A percentile compares a stretch with the other conserved stretches of the same genome.
These are phyloP conservation scores for Macrophya annulata DNA, from an alignment of 2,888 invertebrate genomes.

Conservation along the genomic window DNA sequence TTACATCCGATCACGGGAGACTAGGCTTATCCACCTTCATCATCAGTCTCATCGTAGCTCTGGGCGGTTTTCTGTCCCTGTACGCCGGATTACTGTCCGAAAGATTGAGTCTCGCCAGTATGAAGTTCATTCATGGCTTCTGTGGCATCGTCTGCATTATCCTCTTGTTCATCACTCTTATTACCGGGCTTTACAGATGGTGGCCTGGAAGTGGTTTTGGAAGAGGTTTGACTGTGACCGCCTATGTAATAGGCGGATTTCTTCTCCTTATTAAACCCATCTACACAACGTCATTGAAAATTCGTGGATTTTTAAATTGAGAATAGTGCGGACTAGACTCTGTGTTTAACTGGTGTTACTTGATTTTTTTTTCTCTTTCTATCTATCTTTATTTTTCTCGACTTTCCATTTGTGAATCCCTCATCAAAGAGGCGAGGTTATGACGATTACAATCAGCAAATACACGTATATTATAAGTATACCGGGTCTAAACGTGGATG, in stretches of 20 bases:
- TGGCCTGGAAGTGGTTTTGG: conserved; percentile 68
- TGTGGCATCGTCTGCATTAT: conserved; percentile 71
- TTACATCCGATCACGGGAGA: conserved; percentile 70
- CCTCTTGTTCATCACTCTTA: conserved; percentile 71
- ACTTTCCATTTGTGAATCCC: not conserved
- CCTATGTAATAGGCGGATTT: conserved; percentile 71
- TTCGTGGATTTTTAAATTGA: conserved; percentile 26
- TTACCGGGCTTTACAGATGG: conserved; percentile 73
- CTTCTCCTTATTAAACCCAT: conserved; percentile 73
- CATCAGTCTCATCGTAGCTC: conserved; percentile 64
- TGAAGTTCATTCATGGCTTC: conserved; percentile 73
- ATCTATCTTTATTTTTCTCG: not conserved
- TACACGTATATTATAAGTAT: not conserved
- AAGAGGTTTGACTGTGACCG: conserved; percentile 68
- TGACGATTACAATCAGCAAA: not conserved
- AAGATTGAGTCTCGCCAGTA: conserved; percentile 69
- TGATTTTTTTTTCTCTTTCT: not conserved
- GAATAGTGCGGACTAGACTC: not conserved
- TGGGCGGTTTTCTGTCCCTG: conserved; percentile 72
- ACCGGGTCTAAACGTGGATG: too few relatives aligned
- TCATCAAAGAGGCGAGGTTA: conserved; percentile 10
- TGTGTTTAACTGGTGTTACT: not conserved
- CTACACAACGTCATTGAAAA: conserved; percentile 69
- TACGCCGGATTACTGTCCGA: conserved; percentile 75
- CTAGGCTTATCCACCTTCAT: conserved; percentile 72